Base-by-base conservation (phyloP, 2,888 invertebrate genomes). In the Ommatoiulus sabulosus region DNA sequence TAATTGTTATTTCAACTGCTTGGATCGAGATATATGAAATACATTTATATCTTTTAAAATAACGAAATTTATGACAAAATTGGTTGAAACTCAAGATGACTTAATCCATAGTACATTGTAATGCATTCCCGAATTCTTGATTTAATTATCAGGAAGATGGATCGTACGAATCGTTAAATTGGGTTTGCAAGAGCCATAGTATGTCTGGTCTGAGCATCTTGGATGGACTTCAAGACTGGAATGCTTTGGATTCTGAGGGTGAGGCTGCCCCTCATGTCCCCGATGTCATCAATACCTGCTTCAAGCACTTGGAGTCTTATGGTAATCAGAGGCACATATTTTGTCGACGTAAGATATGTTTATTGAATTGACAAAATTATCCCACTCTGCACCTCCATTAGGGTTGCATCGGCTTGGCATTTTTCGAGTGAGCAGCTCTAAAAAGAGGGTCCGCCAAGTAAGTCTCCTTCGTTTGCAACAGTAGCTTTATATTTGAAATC, bases 341-440 rank as follows among this genome's bases (percentile, higher is more conserved):
- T 63, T 63, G 63, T 20, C n/a, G n/a, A n/a, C 20, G n/a, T 20
- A 12, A 87, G 87, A 4, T 17, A 6, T 86, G 48, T 35, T 85
- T 87, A 57, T 6, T 1, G 17, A 57, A n/a, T n/a, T n/a, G n/a
- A n/a, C n/a, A n/a, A n/a, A n/a, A n/a, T n/a, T n/a, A n/a, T n/a
- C n/a, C n/a, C n/a, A n/a, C n/a, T n/a, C n/a, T n/a, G n/a, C n/a
- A n/a, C 24, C n/a, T 87, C 80, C 12, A 1, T 15, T 57, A 93
- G 93, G 93, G 44, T 94, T 98, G 85, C 95, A 95, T 91, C 97
- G 97, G 84, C 94, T 97, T 24, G 98, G 98, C 1, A 95, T 98
- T 89, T 98, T 98, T 93, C 94, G 98, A 90, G 97, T 98, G 86
- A 97, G 97, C 90, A 96, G 97, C 57, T 97, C 98, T 5, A 97